Percentiles rank a stretch among this genome's conserved stretches.
Evolutionary conservation across 2,797 vertebrate genomes (phyloP).

Genomic region (Dipus sagitta): DNA sequence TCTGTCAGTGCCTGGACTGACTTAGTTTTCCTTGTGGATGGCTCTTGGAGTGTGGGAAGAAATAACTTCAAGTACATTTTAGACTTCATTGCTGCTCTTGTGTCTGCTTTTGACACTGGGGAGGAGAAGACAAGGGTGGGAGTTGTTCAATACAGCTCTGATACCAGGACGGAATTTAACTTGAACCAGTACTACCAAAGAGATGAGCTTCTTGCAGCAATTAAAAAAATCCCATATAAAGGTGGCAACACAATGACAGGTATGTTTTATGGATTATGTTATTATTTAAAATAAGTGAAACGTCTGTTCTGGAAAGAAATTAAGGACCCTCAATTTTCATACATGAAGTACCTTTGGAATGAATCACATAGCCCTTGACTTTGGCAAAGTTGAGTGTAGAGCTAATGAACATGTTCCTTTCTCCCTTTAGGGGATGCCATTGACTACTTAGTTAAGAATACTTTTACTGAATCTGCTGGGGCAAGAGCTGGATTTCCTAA

Average conservation of each 20-base stretch:
- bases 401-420: neutral
- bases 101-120: slow-evolving; percentile 95
- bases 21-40: slow-evolving; percentile 95
- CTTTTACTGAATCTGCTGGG: slow-evolving; percentile 92
- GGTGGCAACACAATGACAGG: slow-evolving; percentile 95
- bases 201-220: slow-evolving; percentile 91
- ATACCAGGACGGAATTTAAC: slow-evolving; percentile 93
- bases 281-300: slow-evolving; percentile 12
- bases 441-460: slow-evolving; percentile 91
- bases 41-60: slow-evolving; percentile 94
- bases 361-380: neutral
- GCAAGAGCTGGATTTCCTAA: slow-evolving; percentile 94
- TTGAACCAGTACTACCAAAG: slow-evolving; percentile 91
- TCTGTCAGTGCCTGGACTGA: slow-evolving; percentile 92
- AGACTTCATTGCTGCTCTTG: slow-evolving; percentile 91
- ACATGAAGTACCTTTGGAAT: slow-evolving; percentile 13
- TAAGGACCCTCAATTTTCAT: neutral
- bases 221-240: slow-evolving; percentile 93
- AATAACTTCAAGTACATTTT: slow-evolving; percentile 94
- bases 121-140: slow-evolving; percentile 94
- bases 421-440: slow-evolving; percentile 93
- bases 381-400: neutral
- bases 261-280: slow-evolving; percentile 80
- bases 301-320: slow-evolving; percentile 7
- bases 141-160: slow-evolving; percentile 94